phyloP scores from a whole-genome alignment of 1,140 invertebrate genomes.

The Polypedilum pembai region DNA sequence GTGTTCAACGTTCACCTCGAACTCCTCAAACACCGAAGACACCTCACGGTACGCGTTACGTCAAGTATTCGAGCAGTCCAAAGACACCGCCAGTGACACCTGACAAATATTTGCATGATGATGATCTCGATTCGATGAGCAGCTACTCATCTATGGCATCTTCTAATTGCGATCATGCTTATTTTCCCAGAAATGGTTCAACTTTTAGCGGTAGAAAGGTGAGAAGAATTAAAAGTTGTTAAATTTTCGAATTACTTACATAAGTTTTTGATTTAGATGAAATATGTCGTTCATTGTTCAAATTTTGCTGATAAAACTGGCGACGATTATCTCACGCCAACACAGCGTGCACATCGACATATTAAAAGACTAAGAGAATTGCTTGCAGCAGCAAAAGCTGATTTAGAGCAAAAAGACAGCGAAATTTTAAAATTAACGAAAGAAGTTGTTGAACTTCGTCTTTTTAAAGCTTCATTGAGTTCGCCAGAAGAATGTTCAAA shows the following conservation, averaged over 20 bases:
- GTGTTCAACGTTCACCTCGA: constrained; percentile 40
- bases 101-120: constrained; percentile 57
- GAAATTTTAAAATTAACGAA: constrained; percentile 68
- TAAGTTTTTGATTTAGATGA: constrained; percentile 42
- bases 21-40: constrained; percentile 36
- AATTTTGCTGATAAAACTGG: constrained; percentile 61
- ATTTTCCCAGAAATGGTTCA: constrained; percentile 70
- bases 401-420: constrained; percentile 68
- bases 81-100: constrained; percentile 54
- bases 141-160: constrained; percentile 68
- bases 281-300: constrained; percentile 75
- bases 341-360: constrained; percentile 70
- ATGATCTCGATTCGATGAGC: constrained; percentile 66
- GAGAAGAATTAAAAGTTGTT: too few species aligned
- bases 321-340: constrained; percentile 77
- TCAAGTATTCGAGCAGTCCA: constrained; percentile 36
- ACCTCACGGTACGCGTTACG: constrained; percentile 31
- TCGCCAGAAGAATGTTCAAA: constrained; percentile 65
- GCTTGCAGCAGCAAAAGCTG: constrained; percentile 61
- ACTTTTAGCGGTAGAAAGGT: constrained; percentile 57
- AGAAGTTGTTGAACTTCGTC: constrained; percentile 69
- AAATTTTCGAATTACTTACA: too few species aligned
- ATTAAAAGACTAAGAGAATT: constrained; percentile 63
- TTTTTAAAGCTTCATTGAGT: constrained; percentile 67
- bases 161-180: constrained; percentile 66